Evolutionary conservation across 2,888 invertebrate genomes (phyloP), one percentile per base, ranked within the genome.

Genomic region (Zelleria hepariella): DNA sequence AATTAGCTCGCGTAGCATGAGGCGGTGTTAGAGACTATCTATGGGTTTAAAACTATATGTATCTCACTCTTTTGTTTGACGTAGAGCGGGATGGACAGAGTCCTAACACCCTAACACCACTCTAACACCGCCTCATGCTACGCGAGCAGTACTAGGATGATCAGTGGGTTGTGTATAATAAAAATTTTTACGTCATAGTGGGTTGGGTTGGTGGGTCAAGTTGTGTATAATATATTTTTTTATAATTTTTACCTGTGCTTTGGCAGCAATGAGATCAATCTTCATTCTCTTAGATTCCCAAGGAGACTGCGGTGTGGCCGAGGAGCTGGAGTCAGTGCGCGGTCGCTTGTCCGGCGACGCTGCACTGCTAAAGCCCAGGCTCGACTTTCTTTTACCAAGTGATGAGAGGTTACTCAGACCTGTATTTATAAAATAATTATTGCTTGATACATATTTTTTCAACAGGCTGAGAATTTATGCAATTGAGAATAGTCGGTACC

Each of bases 241-340:
- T n/a, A n/a, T n/a, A n/a, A n/a, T 24, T 47, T 63, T 61, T 67
- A 91, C 91, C 80, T 90, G 86, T 26, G 90, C 86, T 68, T 88
- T 90, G 0, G 92, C 90, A 68, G 91, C 93, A 61, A 93, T 82
- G 57, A 94, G 78, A 75, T 94, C 93, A 27, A 91, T 90, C 70
- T 92, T 91, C 65, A 94, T 67, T 56, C 91, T 84, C 61, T 92
- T 90, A 4, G 90, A 80, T 75, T 94, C 93, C 90, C 93, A 92
- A 0, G 94, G 93, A 0, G 93, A 93, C 1, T 89, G 76, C 1
- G 82, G 77, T 1, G 69, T 67, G 1, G 75, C 64, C 4, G 69
- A 64, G 0, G 74, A 73, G 10, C 64, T 67, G 32, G 85, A 85
- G 2, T 87, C 84, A 7, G 72, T 74, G 18, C 86, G 77, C n/a